Conservation (phyloP, 2,797 vertebrate genomes). For the Urosaurus nigricauda region DNA sequence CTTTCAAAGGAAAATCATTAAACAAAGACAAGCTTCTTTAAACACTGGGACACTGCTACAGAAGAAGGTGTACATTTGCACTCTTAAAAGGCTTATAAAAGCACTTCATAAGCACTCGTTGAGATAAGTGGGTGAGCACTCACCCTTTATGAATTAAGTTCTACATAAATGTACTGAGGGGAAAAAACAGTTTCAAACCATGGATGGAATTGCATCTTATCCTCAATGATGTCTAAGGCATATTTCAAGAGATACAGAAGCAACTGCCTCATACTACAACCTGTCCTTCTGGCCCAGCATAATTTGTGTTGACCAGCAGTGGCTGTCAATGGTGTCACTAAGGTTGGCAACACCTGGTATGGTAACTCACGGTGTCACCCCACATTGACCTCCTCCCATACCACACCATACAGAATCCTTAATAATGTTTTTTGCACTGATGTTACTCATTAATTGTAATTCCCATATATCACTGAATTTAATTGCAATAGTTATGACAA, state of each 20-base stretch:
- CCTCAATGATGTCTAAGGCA: neutral
- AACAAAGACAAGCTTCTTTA: conserved; percentile 7
- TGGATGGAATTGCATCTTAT: neutral
- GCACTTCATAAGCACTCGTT: neutral
- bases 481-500: too few relatives aligned
- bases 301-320: neutral
- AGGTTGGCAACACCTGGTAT: neutral
- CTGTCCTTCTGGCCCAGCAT: neutral
- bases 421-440: too few relatives aligned
- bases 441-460: too few relatives aligned
- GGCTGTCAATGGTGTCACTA: neutral
- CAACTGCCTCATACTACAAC: too few relatives aligned
- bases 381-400: too few relatives aligned
- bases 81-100: neutral
- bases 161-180: neutral
- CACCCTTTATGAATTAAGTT: neutral
- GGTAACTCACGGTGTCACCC: too few relatives aligned
- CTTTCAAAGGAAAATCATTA: neutral
- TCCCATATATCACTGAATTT: too few relatives aligned
- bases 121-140: neutral
- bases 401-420: too few relatives aligned
- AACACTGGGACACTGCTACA: neutral
- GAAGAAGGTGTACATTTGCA: neutral
- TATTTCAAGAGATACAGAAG: too few relatives aligned
- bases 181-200: neutral